Conservation (phyloP, 2,113 vertebrate species). For the Petrocephalus zakoni region DNA sequence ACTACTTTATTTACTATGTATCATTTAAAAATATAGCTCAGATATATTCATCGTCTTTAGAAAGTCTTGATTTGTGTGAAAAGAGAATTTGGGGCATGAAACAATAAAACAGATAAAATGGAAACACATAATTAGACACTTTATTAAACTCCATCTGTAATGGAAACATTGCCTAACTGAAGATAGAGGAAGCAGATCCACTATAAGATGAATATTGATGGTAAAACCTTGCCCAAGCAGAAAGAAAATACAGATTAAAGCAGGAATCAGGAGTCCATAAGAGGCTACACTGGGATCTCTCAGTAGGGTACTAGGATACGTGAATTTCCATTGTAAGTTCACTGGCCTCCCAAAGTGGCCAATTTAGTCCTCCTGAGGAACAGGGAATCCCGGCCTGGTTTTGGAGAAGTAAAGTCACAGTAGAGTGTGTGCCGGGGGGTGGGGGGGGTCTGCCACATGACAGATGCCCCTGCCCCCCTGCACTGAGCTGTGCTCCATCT, state of each 20-base stretch:
- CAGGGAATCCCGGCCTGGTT: slow-evolving; percentile 38
- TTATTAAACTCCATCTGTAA: background rate
- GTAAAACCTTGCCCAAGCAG: background rate
- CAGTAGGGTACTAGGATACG: slow-evolving; percentile 25
- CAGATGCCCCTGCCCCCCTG: slow-evolving; percentile 19
- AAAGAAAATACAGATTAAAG: background rate
- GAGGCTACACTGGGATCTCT: slow-evolving; percentile 9
- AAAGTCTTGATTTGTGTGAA: background rate
- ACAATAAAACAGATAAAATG: background rate
- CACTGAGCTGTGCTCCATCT: slow-evolving; percentile 34
- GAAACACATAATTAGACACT: background rate
- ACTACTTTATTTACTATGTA: background rate
- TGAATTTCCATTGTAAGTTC: slow-evolving; percentile 23
- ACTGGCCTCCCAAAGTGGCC: slow-evolving; percentile 23
- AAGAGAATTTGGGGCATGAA: background rate
- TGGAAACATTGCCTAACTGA: background rate
- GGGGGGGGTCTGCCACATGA: slow-evolving; percentile 19
- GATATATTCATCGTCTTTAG: background rate
- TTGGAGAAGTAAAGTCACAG: slow-evolving; percentile 1
- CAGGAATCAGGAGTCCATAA: slow-evolving; percentile 10
- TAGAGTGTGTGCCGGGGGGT: background rate
- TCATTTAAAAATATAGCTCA: background rate
- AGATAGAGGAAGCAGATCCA: background rate
- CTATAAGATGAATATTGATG: background rate
- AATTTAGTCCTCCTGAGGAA: slow-evolving; percentile 40